Base-by-base conservation (phyloP, 2,113 vertebrate genomes). In the Hemiprocne comata region DNA sequence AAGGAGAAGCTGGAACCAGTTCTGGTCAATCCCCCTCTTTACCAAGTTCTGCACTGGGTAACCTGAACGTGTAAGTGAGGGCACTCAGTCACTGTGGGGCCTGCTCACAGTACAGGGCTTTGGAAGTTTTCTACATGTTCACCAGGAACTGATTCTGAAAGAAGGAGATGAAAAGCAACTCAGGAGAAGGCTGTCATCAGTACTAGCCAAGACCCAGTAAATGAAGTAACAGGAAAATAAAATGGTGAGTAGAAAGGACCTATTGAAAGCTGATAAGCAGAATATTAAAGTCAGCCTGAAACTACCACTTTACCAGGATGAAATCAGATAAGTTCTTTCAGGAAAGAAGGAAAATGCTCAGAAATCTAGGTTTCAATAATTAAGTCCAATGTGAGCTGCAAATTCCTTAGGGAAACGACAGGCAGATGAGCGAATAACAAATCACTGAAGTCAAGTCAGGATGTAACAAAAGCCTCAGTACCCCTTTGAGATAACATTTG, bases 401-500 rank as follows among this genome's bases (percentile, higher is more conserved):
- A 82, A 73, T 55, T 66, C 92, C 80, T 90, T 31, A 64, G 86
- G 88, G 90, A 94, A 89, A 77, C 60, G 64, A 85, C 69, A 82
- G 76, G 88, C 58, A 90, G 92, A 96, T 94, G 89, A 84, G 73
- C 58, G 77, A 89, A 87, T 74, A 95, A 89, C 5, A 0, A 94
- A 89, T 87, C 85, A 70, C 51, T 79, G 74, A 62, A 89, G 70
- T 70, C 80, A 93, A 92, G 86, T 95, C 66, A 85, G 80, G 77
- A 60, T 82, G 81, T 74, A 94, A 94, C 92, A 91, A 96, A 95
- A 94, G 77, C 87, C 67, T 94, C 66, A 72, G 85, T 44, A 85
- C 55, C 84, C 94, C 91, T 92, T 91, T 85, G 96, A 92, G 96
- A 95, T 87, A 94, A 87, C 91, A 71, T 91, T 89, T 95, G 80